These are phyloP conservation scores for Yponomeuta cagnagella DNA, from an alignment of 2,888 invertebrate genomes.

Conservation along the genomic window DNA sequence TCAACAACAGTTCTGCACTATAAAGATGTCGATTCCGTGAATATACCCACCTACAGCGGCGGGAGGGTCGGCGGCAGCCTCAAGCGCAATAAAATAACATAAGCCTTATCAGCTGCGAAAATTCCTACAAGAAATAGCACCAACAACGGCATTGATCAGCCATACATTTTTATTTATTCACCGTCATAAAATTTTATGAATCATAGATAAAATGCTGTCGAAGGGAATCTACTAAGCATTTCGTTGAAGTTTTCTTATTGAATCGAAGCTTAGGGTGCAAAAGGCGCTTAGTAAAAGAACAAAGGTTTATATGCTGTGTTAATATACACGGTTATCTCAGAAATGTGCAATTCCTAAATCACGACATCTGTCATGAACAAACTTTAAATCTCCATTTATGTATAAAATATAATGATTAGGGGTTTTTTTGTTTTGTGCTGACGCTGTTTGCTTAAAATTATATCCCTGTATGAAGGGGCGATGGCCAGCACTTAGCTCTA, in stretches of 20 bases:
- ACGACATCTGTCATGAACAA: too few species aligned
- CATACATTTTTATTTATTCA: conserved; percentile 7
- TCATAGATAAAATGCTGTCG: not conserved
- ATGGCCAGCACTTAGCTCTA: too few species aligned
- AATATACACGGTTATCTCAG: too few species aligned
- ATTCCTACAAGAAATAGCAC: conserved; percentile 13
- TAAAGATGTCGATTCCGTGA: conserved; percentile 26
- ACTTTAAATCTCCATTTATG: too few species aligned
- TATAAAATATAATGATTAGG: too few species aligned
- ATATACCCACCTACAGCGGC: conserved; percentile 25
- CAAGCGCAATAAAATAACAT: conserved; percentile 50
- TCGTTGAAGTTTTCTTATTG: not conserved
- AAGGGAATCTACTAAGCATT: not conserved
- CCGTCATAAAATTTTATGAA: conserved; percentile 10
- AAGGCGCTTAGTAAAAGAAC: not conserved
- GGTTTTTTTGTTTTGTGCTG: too few species aligned
- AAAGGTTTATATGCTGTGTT: not conserved
- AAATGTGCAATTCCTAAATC: too few species aligned
- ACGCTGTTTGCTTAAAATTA: too few species aligned
- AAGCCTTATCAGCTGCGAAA: conserved; percentile 32
- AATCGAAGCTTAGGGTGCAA: not conserved
- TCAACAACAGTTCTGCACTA: conserved; percentile 26
- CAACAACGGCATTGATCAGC: not conserved
- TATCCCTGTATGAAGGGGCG: too few species aligned
- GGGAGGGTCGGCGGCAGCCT: conserved; percentile 32